Evolutionary conservation across 1,140 invertebrate genomes (phyloP), one percentile per base, ranked within the genome.

Genomic region (Drosophila bipectinata): DNA sequence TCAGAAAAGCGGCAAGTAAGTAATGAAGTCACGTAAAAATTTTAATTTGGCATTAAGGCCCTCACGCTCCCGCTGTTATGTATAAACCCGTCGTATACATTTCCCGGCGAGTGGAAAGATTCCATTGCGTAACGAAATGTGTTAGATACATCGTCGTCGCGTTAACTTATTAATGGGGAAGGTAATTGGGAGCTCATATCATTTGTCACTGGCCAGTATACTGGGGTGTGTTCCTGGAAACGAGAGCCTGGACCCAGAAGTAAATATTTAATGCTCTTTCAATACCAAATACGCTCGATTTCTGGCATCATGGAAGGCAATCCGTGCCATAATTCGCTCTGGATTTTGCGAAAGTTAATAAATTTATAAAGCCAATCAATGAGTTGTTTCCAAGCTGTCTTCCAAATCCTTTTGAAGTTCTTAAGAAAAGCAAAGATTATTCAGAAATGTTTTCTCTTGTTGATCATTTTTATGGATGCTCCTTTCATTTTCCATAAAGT

Each of bases 11-110:
- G 52, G 59, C 53, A 75, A 68, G 76, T 76, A 71, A 61, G 61
- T 79, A 87, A 87, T 87, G 82, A 87, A 82, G 78, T 87, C 82
- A 87, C 82, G 82, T 87, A 82, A 88, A 82, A 66, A 82, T 87
- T 87, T 87, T 82, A 87, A 88, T 82, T 87, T 88, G 71, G 61
- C 66, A 87, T 87, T 88, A 87, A 76, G 80, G 66, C 51, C 52
- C 62, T 39, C 21, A 24, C 28, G 10, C 26, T 24, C 63, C 41
- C 32, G n/a, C 34, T 49, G 10, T 32, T 34, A 56, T 49, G 72
- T 56, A 66, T 58, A 55, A 8, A 67, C 30, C 6, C 34, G 48
- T 26, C 34, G 48, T 32, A 57, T 14, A 72, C 28, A 15, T 58
- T 77, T 62, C 53, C 41, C 24, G 57, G 14, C 26, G 69, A 37